A percentile compares a stretch with the other conserved stretches of the same genome.
Evolutionary conservation across 2,113 vertebrate species (phyloP).

Genomic region (Bombycilla garrulus): DNA sequence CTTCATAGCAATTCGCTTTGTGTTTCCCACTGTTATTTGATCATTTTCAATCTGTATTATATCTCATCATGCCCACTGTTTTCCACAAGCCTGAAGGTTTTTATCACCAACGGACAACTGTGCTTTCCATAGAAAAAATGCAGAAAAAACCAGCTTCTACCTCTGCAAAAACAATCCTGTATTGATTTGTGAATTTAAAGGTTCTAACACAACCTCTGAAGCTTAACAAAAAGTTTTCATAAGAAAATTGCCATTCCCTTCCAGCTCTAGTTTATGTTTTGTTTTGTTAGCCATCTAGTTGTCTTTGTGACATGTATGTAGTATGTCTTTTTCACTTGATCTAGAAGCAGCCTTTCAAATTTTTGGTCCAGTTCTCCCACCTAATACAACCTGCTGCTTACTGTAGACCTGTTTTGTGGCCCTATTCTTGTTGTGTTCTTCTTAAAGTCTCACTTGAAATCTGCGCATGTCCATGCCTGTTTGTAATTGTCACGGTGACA

Average conservation of each 20-base stretch:
- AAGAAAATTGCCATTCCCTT: not conserved
- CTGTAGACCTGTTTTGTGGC: not conserved
- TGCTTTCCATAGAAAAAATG: not conserved
- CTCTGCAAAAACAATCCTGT: not conserved
- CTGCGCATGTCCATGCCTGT: not conserved
- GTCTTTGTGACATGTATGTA: not conserved
- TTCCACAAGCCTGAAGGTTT: not conserved
- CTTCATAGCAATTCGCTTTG: not conserved
- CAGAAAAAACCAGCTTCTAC: not conserved
- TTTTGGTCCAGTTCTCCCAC: not conserved
- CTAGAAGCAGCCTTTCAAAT: not conserved
- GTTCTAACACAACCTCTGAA: not conserved
- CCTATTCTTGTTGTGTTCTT: not conserved
- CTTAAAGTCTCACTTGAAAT: not conserved
- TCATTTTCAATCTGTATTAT: not conserved
- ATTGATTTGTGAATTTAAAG: not conserved
- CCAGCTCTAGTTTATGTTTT: not conserved
- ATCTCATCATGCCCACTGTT: not conserved
- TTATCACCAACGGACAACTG: not conserved
- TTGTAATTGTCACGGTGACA: not conserved
- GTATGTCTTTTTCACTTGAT: fast-evolving
- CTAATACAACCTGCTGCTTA: not conserved
- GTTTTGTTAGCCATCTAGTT: not conserved
- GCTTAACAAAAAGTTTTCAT: not conserved
- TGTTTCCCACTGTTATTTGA: not conserved